Evolutionary conservation across 2,888 invertebrate genomes (phyloP), one percentile per base, ranked within the genome.

Genomic region (Malthinus seriepunctatus): DNA sequence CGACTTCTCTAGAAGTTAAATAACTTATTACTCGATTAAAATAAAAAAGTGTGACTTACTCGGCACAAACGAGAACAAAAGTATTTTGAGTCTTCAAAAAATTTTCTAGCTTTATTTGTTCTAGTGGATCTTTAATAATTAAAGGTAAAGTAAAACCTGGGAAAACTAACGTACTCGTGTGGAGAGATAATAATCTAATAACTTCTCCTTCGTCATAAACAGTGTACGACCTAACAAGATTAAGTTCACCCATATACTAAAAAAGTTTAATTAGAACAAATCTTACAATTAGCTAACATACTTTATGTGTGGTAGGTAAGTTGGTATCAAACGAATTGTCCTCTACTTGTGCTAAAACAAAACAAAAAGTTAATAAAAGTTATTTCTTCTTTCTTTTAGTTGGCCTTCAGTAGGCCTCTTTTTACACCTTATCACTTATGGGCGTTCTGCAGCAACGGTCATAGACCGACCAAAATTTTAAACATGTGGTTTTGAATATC

Each of bases 141-240:
- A 93, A 81, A 0, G 93, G 93, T 15, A 93, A 76, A 1, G 88
- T 90, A 77, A 92, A 91, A 1, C 91, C 91, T 6, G 93, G 93
- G 64, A 91, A 87, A 10, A 91, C 83, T 48, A 91, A 79, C 45
- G 85, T 79, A 37, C 76, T 76, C 1, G 78, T 78, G 55, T 75
- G 76, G 37, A 78, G 71, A 1, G 76, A 77, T 14, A 76, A 59
- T 59, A 76, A 70, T 44, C 71, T 68, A 7, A 72, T 56, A 6
- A 77, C 65, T 55, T 77, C 75, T 0, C 76, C 76, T 56, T 77
- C 75, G 54, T 79, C 79, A 53, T 71, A 77, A n/a, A 78, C 60
- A 1, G 77, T 77, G 56, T 77, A 77, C n/a, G 77, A 77, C 46
- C 76, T 71, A 10, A 78, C 65, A 51, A 74, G 71, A 44, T 78